Percentiles rank a stretch among this genome's conserved stretches.
These are phyloP conservation scores for Dasyurus viverrinus DNA, from an alignment of 2,113 vertebrate species.

Conservation along the genomic window DNA sequence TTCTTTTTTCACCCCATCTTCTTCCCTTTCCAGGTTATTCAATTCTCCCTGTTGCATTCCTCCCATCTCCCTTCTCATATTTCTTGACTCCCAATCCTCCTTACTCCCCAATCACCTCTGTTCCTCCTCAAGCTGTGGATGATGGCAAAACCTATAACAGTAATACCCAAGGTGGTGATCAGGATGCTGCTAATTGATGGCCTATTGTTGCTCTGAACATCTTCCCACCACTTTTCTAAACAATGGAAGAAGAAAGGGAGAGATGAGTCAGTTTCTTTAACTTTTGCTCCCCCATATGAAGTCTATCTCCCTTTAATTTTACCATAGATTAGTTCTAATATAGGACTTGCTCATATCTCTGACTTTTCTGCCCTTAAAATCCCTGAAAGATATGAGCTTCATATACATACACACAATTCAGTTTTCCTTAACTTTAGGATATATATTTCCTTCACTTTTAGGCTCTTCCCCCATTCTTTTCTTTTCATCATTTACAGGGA, in stretches of 20 bases:
- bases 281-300: neutral
- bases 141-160: conserved; percentile 82
- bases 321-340: neutral
- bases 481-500: neutral
- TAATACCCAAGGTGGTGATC: conserved; percentile 79
- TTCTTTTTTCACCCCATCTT: neutral
- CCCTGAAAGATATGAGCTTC: neutral
- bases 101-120: conserved; percentile 84
- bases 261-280: conserved; percentile 17
- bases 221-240: conserved; percentile 81
- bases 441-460: neutral
- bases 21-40: neutral
- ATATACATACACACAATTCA: neutral
- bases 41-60: conserved; percentile 67
- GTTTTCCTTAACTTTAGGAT: neutral
- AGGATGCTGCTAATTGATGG: conserved; percentile 84
- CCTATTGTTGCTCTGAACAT: conserved; percentile 86
- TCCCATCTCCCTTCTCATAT: conserved; percentile 86
- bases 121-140: conserved; percentile 83
- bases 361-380: neutral
- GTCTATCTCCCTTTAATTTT: neutral
- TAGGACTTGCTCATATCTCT: neutral
- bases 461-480: neutral
- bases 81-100: conserved; percentile 83
- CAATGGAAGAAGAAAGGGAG: neutral